These are phyloP conservation scores for Neoascia interrupta DNA, from an alignment of 2,888 invertebrate species.

Conservation along the genomic window DNA sequence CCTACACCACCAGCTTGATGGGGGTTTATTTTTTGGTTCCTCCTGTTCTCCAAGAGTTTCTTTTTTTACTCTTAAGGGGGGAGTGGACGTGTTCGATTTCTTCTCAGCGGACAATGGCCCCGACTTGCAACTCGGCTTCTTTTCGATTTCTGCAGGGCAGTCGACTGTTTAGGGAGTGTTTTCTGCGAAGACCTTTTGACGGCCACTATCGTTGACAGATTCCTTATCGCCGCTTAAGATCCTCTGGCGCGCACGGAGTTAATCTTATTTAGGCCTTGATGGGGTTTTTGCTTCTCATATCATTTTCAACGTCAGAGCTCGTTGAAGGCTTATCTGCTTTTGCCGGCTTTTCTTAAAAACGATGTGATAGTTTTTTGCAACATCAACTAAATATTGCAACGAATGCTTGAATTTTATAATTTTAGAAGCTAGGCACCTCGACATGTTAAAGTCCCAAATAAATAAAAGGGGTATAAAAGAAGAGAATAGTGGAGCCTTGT, in stretches of 20 bases:
- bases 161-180: not conserved
- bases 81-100: constrained; percentile 16
- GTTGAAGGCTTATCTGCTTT: constrained; percentile 59
- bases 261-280: constrained; percentile 49
- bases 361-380: constrained; percentile 77
- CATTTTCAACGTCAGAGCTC: constrained; percentile 65
- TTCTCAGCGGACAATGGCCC: constrained; percentile 11
- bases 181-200: constrained; percentile 35
- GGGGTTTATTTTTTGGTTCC: constrained; percentile 14
- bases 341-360: constrained; percentile 77
- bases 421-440: too few relatives aligned
- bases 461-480: too few relatives aligned
- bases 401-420: not conserved
- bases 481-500: too few relatives aligned
- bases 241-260: constrained; percentile 70
- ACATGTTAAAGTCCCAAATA: too few relatives aligned
- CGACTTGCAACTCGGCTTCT: constrained; percentile 23
- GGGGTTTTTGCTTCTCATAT: constrained; percentile 50
- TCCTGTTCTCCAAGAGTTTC: constrained; percentile 17
- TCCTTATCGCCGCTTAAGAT: constrained; percentile 78
- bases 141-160: not conserved
- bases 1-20: constrained; percentile 1
- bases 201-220: constrained; percentile 65
- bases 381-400: constrained; percentile 71
- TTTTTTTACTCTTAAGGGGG: constrained; percentile 28